A percentile compares a stretch with the other conserved stretches of the same genome.
These are phyloP conservation scores for Dryas iulia DNA, from an alignment of 1,140 invertebrate species.

Conservation along the genomic window DNA sequence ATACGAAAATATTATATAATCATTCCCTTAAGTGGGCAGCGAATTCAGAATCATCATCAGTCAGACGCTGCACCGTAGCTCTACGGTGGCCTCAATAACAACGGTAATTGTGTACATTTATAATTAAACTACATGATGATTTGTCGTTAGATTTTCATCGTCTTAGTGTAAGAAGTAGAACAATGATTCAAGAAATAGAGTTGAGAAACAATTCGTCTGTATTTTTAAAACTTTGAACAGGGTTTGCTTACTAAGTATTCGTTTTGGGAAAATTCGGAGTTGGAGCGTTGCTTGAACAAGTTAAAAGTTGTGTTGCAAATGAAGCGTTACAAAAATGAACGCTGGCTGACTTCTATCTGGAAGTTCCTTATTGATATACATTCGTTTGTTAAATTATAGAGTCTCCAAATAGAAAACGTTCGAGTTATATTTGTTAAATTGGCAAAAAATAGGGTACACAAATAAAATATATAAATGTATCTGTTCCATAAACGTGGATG, in stretches of 20 bases:
- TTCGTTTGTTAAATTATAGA: conserved; percentile 14
- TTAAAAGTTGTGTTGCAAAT: conserved; percentile 62
- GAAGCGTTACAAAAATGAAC: conserved; percentile 64
- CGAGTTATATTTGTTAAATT: not conserved
- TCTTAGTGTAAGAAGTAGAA: not conserved
- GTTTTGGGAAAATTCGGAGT: conserved; percentile 50
- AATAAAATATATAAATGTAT: not conserved
- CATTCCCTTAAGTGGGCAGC: no score
- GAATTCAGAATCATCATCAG: no score
- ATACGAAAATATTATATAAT: no score
- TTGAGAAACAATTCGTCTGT: conserved; percentile 16
- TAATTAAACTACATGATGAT: not conserved
- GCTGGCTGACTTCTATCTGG: conserved; percentile 26
- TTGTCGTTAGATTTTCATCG: not conserved
- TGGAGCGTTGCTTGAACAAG: conserved; percentile 50
- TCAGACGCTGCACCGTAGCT: no score
- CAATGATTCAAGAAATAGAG: conserved; percentile 15
- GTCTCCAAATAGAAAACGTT: not conserved
- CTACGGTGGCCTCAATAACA: no score
- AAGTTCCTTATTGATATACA: conserved; percentile 5
- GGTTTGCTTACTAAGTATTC: conserved; percentile 45
- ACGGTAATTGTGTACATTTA: no score
- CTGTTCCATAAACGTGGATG: not conserved
- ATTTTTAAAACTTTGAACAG: conserved; percentile 37
- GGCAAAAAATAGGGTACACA: not conserved